phyloP scores from a whole-genome alignment of 2,888 invertebrate species.

The Kryphioiulus occultus region DNA sequence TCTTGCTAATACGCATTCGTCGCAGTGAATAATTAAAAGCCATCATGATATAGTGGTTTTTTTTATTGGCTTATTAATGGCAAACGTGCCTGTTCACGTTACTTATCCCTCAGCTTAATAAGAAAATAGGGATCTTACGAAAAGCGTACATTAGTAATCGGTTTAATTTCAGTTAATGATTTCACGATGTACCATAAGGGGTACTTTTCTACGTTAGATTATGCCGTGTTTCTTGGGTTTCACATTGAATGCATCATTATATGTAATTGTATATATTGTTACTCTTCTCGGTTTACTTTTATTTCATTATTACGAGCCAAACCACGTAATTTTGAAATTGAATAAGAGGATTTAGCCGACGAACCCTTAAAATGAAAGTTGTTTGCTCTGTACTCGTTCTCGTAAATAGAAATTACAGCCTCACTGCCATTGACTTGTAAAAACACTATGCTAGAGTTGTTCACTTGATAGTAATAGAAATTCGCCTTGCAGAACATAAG shows the following conservation, averaged over 20 bases:
- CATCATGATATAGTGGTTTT: neutral
- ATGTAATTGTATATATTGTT: neutral
- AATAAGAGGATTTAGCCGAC: neutral
- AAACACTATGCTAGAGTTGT: neutral
- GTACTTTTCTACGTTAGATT: neutral
- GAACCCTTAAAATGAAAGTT: neutral
- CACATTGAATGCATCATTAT: neutral
- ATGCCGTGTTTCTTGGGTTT: neutral
- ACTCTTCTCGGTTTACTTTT: neutral
- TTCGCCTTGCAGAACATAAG: no score
- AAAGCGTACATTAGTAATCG: neutral
- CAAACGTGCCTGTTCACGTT: neutral
- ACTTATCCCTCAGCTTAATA: neutral
- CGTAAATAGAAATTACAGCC: neutral
- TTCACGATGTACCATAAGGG: neutral
- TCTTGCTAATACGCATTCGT: neutral
- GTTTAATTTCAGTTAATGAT: conserved; percentile 10
- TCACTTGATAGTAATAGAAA: neutral
- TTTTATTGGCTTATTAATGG: neutral
- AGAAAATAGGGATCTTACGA: neutral
- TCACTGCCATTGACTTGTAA: neutral
- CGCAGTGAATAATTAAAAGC: conserved; percentile 2
- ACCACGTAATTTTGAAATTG: neutral
- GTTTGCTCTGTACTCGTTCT: neutral
- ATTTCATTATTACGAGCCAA: neutral